A percentile compares a stretch with the other conserved stretches of the same genome.
Evolutionary conservation across 2,113 vertebrate genomes (phyloP).

Genomic region (Numenius arquata): DNA sequence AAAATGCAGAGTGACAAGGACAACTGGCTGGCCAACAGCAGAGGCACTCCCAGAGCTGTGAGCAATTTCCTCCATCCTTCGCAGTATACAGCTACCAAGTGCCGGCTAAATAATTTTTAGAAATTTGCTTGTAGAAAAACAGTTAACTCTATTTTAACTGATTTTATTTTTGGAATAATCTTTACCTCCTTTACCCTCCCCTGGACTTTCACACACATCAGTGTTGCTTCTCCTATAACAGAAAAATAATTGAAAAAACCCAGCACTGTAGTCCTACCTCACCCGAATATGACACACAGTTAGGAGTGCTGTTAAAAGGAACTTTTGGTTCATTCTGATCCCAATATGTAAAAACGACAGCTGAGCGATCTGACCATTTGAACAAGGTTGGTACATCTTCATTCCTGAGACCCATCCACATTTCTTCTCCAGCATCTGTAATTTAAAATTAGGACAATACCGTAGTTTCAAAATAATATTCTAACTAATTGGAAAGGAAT

Average conservation of each 20-base stretch:
- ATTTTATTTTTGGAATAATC: too few relatives aligned
- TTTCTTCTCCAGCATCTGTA: slow-evolving; percentile 72
- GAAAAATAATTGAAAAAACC: background rate
- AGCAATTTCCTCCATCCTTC: background rate
- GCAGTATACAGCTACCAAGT: background rate
- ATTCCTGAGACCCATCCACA: slow-evolving; percentile 87
- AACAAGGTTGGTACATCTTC: slow-evolving; percentile 72
- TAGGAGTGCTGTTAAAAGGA: slow-evolving; percentile 68
- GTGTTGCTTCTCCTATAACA: background rate
- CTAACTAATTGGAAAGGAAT: background rate
- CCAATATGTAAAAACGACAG: slow-evolving; percentile 88
- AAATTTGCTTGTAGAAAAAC: background rate
- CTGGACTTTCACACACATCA: background rate
- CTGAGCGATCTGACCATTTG: slow-evolving; percentile 80
- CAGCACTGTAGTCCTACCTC: slow-evolving; percentile 72
- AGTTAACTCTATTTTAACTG: background rate
- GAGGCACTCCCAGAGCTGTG: background rate
- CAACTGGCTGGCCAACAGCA: background rate
- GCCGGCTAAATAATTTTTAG: background rate
- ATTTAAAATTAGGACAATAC: background rate
- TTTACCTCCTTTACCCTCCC: background rate
- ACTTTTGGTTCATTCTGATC: slow-evolving; percentile 81
- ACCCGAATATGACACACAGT: slow-evolving; percentile 86
- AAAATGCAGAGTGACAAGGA: background rate
- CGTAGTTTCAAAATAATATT: background rate